phyloP scores from a whole-genome alignment of 2,113 vertebrate genomes.

The Lathamus discolor region DNA sequence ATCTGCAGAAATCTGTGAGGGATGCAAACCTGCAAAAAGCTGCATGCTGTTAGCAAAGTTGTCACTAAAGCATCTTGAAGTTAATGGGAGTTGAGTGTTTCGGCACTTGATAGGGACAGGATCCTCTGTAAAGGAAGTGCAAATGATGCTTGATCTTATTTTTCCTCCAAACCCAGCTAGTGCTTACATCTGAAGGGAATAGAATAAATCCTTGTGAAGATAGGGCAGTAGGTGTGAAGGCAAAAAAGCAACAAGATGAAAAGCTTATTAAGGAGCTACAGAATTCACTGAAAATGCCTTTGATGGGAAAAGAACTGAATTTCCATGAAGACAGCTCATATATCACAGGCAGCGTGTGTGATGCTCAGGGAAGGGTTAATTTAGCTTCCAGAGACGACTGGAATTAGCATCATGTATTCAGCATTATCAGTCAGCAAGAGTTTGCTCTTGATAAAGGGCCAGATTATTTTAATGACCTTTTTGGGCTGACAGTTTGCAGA shows the following conservation, averaged over 20 bases:
- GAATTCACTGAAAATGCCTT: background rate
- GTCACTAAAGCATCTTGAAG: rapidly evolving
- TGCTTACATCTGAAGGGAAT: background rate
- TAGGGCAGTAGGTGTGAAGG: background rate
- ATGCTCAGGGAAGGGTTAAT: constrained; percentile 16
- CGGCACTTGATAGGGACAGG: background rate
- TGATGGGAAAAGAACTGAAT: background rate
- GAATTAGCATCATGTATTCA: background rate
- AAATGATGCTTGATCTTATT: background rate
- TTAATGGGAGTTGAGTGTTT: background rate
- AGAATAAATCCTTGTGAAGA: background rate
- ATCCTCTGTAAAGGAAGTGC: background rate
- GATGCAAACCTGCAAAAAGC: background rate
- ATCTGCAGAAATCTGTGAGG: background rate
- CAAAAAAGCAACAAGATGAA: background rate
- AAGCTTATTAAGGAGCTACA: background rate
- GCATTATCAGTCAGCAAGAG: constrained; percentile 6
- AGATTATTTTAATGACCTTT: constrained; percentile 21
- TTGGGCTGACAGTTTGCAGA: background rate
- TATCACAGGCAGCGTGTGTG: background rate
- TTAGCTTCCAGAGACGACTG: background rate
- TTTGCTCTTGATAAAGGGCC: constrained; percentile 6
- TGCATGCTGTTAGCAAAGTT: background rate
- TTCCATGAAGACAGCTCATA: background rate
- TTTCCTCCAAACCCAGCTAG: background rate